A percentile compares a stretch with the other conserved stretches of the same genome.
Evolutionary conservation across 2,113 vertebrate species (phyloP).

Genomic region (Laticauda laticaudata): DNA sequence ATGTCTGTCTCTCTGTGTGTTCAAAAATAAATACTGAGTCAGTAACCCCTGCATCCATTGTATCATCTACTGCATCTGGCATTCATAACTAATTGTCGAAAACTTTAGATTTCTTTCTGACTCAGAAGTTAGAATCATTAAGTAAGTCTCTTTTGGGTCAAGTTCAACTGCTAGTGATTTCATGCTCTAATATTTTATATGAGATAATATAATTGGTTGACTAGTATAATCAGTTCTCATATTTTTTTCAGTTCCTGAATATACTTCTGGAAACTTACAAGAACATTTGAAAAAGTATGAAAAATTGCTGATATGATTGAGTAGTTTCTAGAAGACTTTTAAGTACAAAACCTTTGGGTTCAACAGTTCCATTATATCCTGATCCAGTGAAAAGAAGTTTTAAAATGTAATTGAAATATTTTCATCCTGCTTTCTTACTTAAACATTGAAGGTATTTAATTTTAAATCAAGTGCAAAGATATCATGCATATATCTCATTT

Average conservation of each 20-base stretch:
- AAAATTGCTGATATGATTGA: background rate
- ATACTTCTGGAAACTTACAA: background rate
- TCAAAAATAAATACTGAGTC: background rate
- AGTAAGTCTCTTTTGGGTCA: background rate
- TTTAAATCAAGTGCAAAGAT: background rate
- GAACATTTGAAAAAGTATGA: background rate
- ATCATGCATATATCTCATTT: background rate
- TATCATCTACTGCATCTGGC: background rate
- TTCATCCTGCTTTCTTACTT: background rate
- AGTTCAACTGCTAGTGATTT: background rate
- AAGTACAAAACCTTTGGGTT: background rate
- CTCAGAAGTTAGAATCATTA: background rate
- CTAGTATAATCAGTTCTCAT: background rate
- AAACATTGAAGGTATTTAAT: background rate
- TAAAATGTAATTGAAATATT: background rate
- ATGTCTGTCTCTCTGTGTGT: background rate
- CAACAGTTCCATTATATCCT: background rate
- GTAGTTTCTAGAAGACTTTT: background rate
- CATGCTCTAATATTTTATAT: background rate
- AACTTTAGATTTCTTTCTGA: background rate
- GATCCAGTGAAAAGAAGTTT: background rate
- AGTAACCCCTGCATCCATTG: background rate
- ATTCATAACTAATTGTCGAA: background rate
- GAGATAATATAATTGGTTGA: background rate
- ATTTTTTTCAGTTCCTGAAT: background rate